Evolutionary conservation across 2,797 vertebrate species (phyloP).

Genomic region (Alectoris magna): DNA sequence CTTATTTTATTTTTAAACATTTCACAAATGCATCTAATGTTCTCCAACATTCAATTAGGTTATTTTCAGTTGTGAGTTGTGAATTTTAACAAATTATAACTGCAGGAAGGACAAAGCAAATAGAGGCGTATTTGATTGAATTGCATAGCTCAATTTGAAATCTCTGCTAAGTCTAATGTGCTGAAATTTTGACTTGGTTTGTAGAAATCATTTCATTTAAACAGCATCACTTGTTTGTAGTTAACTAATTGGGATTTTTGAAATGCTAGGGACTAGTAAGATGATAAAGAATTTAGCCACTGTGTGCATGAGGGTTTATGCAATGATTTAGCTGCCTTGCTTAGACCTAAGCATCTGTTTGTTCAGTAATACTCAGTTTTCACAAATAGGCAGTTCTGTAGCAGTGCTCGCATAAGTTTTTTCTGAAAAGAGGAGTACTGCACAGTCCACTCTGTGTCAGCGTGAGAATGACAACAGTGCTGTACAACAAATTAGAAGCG

Average conservation of each 20-base stretch:
- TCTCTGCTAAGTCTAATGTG: not conserved
- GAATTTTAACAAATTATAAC: not conserved
- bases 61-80: not conserved
- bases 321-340: not conserved
- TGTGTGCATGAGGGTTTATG: not conserved
- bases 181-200: not conserved
- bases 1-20: not conserved
- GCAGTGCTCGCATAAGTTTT: not conserved
- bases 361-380: not conserved
- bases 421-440: not conserved
- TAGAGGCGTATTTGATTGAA: not conserved
- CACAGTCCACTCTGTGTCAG: not conserved
- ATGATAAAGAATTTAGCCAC: not conserved
- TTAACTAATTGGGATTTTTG: not conserved
- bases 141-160: not conserved
- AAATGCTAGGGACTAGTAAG: not conserved
- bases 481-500: not conserved
- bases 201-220: not conserved
- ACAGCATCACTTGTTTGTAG: not conserved
- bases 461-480: not conserved
- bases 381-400: not conserved
- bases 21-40: not conserved
- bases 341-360: not conserved
- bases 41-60: not conserved
- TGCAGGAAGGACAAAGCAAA: slow-evolving; percentile 1